Evolutionary conservation across 2,797 vertebrate species (phyloP), one percentile per base, ranked within the genome.

Genomic region (Gobio occitaniae): DNA sequence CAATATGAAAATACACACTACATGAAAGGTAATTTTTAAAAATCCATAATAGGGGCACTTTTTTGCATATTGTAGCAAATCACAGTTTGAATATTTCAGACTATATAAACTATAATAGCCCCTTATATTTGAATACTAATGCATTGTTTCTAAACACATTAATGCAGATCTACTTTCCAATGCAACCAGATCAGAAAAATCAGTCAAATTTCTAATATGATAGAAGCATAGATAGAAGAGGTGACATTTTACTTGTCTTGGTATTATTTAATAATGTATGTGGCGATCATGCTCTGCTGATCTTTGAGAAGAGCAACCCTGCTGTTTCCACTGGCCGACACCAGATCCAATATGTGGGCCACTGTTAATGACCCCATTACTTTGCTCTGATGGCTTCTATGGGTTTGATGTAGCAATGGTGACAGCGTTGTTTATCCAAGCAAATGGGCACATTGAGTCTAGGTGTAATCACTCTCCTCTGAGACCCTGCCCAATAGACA

Each of bases 371-470:
- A 86, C 85, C 83, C 71, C 50, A 89, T 83, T 87, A 82, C 85
- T 82, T 72, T 59, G 65, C 61, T 71, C 70, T 63, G 82, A 85
- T 80, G 80, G 83, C 77, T 32, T 50, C 82, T 76, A 79, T 48
- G 66, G 44, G 71, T 68, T 86, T 71, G 72, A 78, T 68, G 65
- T 76, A 86, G 83, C 75, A 82, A 50, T 65, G 79, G 79, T 82
- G 89, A 86, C 86, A 86, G 84, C 25, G 21, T 80, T 86, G 89
- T 86, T 88, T 90, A 85, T 86, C 79, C 82, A 82, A 80, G 54
- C 82, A 86, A 88, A 85, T 84, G 80, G 68, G 84, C 72, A 76
- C 78, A 66, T 78, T 61, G 75, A 71, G 65, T 29, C 52, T 59
- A 70, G 82, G 74, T 78, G 82, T 78, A 84, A 84, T 84, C 82